Percentiles rank a stretch among this genome's conserved stretches.
Conservation (phyloP, 2,888 invertebrate genomes). For the Teleogryllus oceanicus region DNA sequence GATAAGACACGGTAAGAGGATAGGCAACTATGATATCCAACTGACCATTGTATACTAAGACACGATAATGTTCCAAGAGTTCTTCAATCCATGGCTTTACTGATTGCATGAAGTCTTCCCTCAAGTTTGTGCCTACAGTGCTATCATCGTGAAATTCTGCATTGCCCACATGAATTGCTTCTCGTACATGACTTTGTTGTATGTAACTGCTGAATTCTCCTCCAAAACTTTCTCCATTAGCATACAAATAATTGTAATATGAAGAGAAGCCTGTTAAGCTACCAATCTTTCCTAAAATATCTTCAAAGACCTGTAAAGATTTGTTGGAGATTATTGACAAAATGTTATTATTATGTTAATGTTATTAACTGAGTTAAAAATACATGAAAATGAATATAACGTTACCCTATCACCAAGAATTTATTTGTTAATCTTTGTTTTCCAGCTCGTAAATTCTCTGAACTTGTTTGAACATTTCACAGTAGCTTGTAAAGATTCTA, state of each 20-base stretch:
- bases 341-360: too few species aligned
- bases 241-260: constrained; percentile 70
- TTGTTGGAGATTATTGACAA: too few species aligned
- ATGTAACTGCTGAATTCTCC: constrained; percentile 48
- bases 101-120: constrained; percentile 56
- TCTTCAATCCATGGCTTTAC: constrained; percentile 52
- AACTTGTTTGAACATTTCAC: neutral
- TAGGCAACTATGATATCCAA: constrained; percentile 65
- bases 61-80: constrained; percentile 58
- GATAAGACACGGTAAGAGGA: constrained; percentile 58
- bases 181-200: constrained; percentile 47
- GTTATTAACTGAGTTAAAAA: too few species aligned
- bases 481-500: neutral
- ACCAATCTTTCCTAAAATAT: constrained; percentile 66
- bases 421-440: too few species aligned
- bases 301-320: constrained; percentile 55
- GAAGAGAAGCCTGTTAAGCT: constrained; percentile 73
- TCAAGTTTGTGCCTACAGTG: constrained; percentile 52
- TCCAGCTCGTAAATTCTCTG: constrained; percentile 51
- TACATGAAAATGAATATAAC: too few species aligned
- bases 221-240: constrained; percentile 55
- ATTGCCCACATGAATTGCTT: constrained; percentile 58
- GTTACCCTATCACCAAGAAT: too few species aligned
- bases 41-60: constrained; percentile 45
- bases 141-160: constrained; percentile 62